Conservation (phyloP, 92 coral and sea anemone genomes). For the Nematostella vectensis region DNA sequence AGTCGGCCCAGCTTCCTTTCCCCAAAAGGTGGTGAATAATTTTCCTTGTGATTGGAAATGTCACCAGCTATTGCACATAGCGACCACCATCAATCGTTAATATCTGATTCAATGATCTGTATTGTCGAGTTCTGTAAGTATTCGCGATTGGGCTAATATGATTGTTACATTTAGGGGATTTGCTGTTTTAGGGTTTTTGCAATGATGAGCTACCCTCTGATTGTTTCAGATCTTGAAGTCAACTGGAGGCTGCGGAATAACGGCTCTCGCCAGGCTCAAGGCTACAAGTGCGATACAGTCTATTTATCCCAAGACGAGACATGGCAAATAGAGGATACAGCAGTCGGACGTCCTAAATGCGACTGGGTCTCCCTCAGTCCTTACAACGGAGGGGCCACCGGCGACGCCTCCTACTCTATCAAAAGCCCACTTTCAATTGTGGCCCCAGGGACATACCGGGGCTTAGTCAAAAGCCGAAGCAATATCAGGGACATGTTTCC, state of each 20-base stretch:
- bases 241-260: conserved; percentile 63
- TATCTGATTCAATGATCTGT: no score
- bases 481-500: conserved; percentile 51
- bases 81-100: no score
- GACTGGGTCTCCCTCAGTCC: conserved; percentile 35
- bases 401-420: conserved; percentile 27
- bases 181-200: no score
- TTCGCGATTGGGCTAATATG: no score
- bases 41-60: no score
- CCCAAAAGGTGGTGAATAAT: no score
- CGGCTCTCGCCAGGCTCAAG: conserved; percentile 49
- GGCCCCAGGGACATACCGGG: conserved; percentile 42
- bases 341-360: conserved; percentile 42
- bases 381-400: conserved; percentile 31
- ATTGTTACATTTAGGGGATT: no score
- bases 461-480: conserved; percentile 67
- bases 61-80: no score
- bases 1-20: no score
- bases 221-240: conserved; percentile 26
- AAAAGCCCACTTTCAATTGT: conserved; percentile 32
- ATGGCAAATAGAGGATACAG: conserved; percentile 65
- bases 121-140: no score
- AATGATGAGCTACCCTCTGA: no score
- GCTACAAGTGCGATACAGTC: conserved; percentile 68
- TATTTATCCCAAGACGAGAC: conserved; percentile 57